These are phyloP conservation scores for Fratercula arctica DNA, from an alignment of 2,797 vertebrate species.

Conservation along the genomic window DNA sequence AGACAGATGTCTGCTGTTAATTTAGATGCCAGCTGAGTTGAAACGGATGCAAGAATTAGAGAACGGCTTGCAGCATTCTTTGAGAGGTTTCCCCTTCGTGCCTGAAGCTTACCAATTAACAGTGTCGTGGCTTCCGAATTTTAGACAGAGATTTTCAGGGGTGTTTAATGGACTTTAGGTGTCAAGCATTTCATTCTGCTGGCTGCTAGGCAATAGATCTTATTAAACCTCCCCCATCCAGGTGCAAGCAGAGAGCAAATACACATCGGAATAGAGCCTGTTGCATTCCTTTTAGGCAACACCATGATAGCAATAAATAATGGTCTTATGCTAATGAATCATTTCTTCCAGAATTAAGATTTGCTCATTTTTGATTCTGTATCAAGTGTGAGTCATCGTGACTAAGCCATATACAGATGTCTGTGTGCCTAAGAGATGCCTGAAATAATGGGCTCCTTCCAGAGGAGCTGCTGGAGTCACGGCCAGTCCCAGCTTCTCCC, in stretches of 20 bases:
- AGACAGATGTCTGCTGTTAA: not conserved
- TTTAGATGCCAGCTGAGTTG: accelerated
- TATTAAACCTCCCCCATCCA: not conserved
- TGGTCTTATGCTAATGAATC: not conserved
- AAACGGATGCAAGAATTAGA: not conserved
- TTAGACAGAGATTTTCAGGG: not conserved
- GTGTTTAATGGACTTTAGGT: not conserved
- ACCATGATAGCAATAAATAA: not conserved
- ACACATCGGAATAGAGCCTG: accelerated
- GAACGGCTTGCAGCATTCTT: not conserved
- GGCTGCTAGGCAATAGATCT: not conserved
- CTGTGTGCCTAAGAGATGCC: not conserved
- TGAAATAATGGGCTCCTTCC: accelerated
- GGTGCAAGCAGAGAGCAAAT: not conserved
- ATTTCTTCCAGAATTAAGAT: not conserved
- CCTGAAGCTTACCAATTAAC: not conserved
- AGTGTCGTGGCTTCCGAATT: not conserved
- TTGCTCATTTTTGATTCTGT: not conserved
- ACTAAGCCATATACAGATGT: not conserved
- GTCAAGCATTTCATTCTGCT: not conserved
- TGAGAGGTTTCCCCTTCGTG: not conserved
- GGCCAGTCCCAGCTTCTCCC: not conserved
- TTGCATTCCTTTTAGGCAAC: not conserved
- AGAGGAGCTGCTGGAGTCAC: not conserved
- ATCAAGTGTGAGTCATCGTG: not conserved